Percentiles rank a stretch among this genome's conserved stretches.
phyloP scores from a whole-genome alignment of 2,113 vertebrate species.

The Cheirogaleus medius region DNA sequence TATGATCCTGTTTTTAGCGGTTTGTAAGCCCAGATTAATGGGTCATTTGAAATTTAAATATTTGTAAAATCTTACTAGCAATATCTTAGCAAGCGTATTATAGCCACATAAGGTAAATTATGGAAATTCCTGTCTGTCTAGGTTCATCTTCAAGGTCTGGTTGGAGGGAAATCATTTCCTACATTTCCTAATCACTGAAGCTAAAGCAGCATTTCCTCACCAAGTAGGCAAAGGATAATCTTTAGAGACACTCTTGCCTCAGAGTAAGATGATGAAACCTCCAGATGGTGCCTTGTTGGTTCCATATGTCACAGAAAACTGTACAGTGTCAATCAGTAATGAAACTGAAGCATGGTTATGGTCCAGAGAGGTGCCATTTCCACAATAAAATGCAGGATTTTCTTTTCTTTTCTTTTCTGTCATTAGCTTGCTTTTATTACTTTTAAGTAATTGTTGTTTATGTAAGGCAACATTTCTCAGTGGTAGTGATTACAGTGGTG shows the following conservation, averaged over 20 bases:
- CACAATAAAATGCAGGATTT: background rate
- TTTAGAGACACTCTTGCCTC: background rate
- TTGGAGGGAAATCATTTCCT: constrained; percentile 55
- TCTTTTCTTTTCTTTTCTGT: background rate
- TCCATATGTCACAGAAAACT: constrained; percentile 25
- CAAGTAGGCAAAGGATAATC: constrained; percentile 67
- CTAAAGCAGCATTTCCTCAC: constrained; percentile 66
- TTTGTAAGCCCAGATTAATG: background rate
- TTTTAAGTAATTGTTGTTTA: background rate
- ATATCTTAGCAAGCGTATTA: constrained; percentile 34
- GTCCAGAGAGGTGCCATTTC: background rate
- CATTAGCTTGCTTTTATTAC: background rate
- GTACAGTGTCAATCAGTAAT: constrained; percentile 36
- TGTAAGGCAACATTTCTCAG: background rate
- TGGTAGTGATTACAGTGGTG: background rate
- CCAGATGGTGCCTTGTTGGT: constrained; percentile 84
- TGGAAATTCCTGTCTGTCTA: background rate
- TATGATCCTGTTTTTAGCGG: background rate
- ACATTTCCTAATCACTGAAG: constrained; percentile 72
- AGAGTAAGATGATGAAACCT: constrained; percentile 71
- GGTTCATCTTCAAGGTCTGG: background rate
- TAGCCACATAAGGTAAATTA: background rate
- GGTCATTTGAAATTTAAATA: background rate
- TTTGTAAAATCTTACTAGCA: background rate
- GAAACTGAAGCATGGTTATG: constrained; percentile 38